Evolutionary conservation across 2,888 invertebrate species (phyloP).

Genomic region (Tetranychus truncatus): DNA sequence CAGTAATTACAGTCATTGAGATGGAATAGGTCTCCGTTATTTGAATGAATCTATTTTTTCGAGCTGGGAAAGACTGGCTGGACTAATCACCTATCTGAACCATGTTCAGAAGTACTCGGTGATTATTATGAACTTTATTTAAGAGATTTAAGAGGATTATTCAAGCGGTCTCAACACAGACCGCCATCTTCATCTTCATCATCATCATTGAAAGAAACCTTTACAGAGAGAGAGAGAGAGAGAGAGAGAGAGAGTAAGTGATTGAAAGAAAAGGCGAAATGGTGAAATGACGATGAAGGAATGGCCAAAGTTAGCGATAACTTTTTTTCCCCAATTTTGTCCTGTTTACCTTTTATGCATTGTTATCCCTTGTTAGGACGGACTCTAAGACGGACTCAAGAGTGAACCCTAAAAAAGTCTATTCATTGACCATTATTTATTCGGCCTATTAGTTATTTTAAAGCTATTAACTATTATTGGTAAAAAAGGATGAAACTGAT

Average conservation of each 20-base stretch:
- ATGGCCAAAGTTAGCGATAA: neutral
- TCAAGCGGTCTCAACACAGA: too few species aligned
- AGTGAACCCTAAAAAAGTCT: too few species aligned
- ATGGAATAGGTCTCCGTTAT: too few species aligned
- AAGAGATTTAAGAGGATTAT: too few species aligned
- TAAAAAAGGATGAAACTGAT: neutral
- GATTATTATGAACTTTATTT: too few species aligned
- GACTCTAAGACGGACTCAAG: too few species aligned
- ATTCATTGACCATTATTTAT: neutral
- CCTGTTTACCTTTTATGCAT: neutral
- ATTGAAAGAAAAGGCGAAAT: neutral
- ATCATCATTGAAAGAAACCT: neutral
- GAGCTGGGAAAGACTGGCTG: too few species aligned
- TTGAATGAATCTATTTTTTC: too few species aligned
- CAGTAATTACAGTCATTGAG: too few species aligned
- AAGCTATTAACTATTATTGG: neutral
- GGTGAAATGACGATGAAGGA: constrained; percentile 1
- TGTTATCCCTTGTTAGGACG: neutral
- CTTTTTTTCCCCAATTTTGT: neutral
- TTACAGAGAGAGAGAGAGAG: constrained; percentile 10
- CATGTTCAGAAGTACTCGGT: too few species aligned
- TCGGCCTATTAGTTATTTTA: neutral
- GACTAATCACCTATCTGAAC: too few species aligned
- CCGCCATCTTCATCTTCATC: too few species aligned
- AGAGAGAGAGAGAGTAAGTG: constrained; percentile 10